Percentiles rank a stretch among this genome's conserved stretches.
phyloP scores from a whole-genome alignment of 2,113 vertebrate species.

The Sapayoa aenigma region DNA sequence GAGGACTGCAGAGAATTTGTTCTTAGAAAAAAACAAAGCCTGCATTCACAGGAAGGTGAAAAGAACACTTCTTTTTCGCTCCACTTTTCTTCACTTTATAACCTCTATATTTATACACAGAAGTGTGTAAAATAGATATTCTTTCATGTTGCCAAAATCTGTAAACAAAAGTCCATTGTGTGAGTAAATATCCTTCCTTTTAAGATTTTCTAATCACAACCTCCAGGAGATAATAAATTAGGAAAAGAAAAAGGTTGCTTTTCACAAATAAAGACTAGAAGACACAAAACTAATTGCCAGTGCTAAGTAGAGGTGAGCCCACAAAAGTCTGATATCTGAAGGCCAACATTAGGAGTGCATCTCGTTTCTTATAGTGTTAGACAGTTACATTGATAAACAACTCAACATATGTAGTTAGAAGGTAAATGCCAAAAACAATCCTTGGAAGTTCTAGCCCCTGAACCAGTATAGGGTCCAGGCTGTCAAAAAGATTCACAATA shows the following conservation, averaged over 20 bases:
- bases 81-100: neutral
- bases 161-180: conserved; percentile 58
- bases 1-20: no score
- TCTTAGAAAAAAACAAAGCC: neutral
- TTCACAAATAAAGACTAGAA: neutral
- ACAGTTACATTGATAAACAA: neutral
- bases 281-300: neutral
- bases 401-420: neutral
- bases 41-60: neutral
- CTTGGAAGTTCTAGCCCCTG: neutral
- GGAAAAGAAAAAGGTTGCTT: neutral
- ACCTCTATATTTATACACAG: neutral
- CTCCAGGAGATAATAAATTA: conserved; percentile 58
- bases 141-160: conserved; percentile 45
- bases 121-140: neutral
- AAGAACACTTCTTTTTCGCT: neutral
- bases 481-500: neutral
- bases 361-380: neutral
- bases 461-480: neutral
- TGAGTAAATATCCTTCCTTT: conserved; percentile 63
- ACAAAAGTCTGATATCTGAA: neutral
- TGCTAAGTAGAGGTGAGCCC: neutral
- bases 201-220: conserved; percentile 64
- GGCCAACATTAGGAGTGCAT: neutral
- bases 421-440: neutral